Evolutionary conservation across 2,888 invertebrate species (phyloP).

Genomic region (Chymomyza procnemis): DNA sequence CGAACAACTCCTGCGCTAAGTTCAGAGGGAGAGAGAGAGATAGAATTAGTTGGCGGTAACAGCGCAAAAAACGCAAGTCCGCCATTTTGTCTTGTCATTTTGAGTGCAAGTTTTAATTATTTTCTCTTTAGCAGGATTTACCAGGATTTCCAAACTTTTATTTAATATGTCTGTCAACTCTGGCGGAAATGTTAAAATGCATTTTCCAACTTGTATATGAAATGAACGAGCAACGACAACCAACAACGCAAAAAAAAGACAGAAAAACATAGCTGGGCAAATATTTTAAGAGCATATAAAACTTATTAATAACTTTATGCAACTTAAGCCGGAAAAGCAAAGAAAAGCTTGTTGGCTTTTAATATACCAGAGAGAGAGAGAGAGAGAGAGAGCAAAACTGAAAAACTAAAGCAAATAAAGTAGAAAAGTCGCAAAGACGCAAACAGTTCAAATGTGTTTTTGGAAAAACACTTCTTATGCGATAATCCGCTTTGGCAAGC

Average conservation of each 20-base stretch:
- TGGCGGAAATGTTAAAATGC: slow-evolving; percentile 62
- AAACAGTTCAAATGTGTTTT: background rate
- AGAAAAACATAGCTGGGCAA: slow-evolving; percentile 27
- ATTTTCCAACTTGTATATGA: slow-evolving; percentile 22
- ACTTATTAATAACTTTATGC: slow-evolving; percentile 70
- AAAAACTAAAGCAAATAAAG: slow-evolving; percentile 16
- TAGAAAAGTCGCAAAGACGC: slow-evolving; percentile 1
- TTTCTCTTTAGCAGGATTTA: slow-evolving; percentile 47
- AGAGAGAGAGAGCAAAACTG: background rate
- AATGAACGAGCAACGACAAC: too few relatives aligned
- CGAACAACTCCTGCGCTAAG: background rate
- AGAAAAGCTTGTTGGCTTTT: slow-evolving; percentile 5
- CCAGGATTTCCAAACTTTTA: slow-evolving; percentile 20
- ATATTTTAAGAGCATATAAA: slow-evolving; percentile 26
- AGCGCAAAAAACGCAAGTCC: background rate
- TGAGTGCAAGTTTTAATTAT: slow-evolving; percentile 59
- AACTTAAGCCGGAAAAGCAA: slow-evolving; percentile 36
- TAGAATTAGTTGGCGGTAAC: background rate
- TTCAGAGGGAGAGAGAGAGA: background rate
- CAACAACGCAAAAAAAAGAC: slow-evolving; percentile 7
- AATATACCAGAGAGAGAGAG: background rate
- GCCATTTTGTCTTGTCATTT: slow-evolving; percentile 27
- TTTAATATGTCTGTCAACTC: slow-evolving; percentile 65
- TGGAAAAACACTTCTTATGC: too few relatives aligned
- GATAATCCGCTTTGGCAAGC: slow-evolving; percentile 53